These are phyloP conservation scores for Nibea albiflora DNA, from an alignment of 2,113 vertebrate species.

Conservation along the genomic window DNA sequence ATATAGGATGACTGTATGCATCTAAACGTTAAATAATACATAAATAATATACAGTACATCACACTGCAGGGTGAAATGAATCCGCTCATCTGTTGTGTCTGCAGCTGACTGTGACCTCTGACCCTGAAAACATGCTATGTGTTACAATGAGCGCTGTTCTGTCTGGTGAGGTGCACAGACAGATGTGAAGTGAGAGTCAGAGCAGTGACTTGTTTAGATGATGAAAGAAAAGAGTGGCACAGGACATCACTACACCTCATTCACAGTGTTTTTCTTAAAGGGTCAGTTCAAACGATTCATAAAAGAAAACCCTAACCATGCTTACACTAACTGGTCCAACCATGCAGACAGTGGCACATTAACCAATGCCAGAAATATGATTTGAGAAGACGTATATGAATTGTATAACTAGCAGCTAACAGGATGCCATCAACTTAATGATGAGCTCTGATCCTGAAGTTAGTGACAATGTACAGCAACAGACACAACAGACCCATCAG, in stretches of 20 bases:
- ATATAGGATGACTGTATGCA: neutral
- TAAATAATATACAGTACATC: neutral
- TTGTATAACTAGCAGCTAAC: neutral
- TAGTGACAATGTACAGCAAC: neutral
- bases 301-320: neutral
- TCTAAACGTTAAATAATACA: neutral
- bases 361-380: neutral
- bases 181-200: neutral
- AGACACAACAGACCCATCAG: constrained; percentile 3
- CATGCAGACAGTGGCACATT: neutral
- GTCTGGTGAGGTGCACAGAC: neutral
- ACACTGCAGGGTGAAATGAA: neutral
- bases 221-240: neutral
- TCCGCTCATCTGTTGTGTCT: neutral
- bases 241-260: neutral
- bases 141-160: neutral
- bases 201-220: neutral
- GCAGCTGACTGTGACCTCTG: constrained; percentile 9
- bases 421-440: neutral
- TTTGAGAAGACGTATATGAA: too few species aligned
- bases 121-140: neutral
- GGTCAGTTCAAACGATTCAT: neutral
- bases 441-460: neutral
- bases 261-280: neutral
- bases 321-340: neutral